A percentile compares a stretch with the other conserved stretches of the same genome.
Evolutionary conservation across 1,140 invertebrate genomes (phyloP).

Genomic region (Conus betulinus): DNA sequence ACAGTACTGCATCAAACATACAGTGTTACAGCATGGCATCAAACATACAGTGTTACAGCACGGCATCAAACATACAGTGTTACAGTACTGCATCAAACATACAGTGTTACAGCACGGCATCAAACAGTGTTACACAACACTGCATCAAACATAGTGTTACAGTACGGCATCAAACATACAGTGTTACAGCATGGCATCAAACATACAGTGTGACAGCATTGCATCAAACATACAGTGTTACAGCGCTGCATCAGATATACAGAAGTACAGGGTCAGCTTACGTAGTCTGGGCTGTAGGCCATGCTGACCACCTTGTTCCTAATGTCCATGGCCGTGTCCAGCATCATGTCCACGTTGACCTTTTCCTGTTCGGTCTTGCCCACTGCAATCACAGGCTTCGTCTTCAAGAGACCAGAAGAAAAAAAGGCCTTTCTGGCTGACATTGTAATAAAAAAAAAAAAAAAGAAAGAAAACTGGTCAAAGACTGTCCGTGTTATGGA

Average conservation of each 20-base stretch:
- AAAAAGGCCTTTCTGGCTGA: not conserved
- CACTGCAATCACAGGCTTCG: conserved; percentile 49
- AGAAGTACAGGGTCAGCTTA: conserved; percentile 40
- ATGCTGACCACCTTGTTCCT: conserved; percentile 72
- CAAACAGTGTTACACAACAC: not conserved
- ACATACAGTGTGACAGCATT: not conserved
- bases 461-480: no score
- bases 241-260: no score
- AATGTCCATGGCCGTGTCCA: conserved; percentile 76
- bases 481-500: no score
- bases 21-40: no score
- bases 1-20: no score
- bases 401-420: not conserved
- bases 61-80: no score
- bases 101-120: not conserved
- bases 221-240: no score
- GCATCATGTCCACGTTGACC: conserved; percentile 75
- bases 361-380: conserved; percentile 76
- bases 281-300: conserved; percentile 76
- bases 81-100: no score
- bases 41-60: no score
- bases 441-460: not conserved
- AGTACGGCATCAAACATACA: not conserved
- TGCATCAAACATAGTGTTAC: not conserved
- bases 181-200: no score